These are phyloP conservation scores for Toxotes chatareus DNA, from an alignment of 2,113 vertebrate species.

Conservation along the genomic window DNA sequence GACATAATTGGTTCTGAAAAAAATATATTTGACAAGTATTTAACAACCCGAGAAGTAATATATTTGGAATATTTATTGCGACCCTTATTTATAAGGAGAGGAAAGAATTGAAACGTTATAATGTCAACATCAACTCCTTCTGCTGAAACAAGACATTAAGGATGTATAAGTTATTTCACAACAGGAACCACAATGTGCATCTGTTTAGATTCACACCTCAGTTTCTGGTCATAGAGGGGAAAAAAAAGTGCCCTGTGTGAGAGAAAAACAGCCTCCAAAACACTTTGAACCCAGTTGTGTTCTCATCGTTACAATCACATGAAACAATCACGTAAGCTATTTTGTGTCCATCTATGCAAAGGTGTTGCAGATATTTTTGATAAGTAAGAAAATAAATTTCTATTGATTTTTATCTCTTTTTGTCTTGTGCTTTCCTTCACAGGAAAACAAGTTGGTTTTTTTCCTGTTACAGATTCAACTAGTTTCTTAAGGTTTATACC, in stretches of 20 bases:
- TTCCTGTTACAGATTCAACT: no score
- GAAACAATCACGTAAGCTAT: conserved; percentile 59
- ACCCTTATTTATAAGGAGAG: conserved; percentile 54
- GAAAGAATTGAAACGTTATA: conserved; percentile 9
- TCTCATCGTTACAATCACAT: conserved; percentile 57
- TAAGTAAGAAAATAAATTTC: conserved; percentile 79
- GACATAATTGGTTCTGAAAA: conserved; percentile 49
- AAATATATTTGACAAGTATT: conserved; percentile 59
- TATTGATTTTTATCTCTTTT: conserved; percentile 70
- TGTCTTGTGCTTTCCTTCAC: not conserved
- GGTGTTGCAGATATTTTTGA: conserved; percentile 80
- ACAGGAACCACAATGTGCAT: conserved; percentile 16
- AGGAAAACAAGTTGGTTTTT: no score
- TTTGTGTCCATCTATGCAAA: conserved; percentile 83
- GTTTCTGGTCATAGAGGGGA: not conserved
- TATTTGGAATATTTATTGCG: conserved; percentile 84
- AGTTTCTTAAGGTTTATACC: no score
- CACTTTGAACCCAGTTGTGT: not conserved
- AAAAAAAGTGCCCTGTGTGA: not conserved
- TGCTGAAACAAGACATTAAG: conserved; percentile 3
- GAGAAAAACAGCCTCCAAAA: not conserved
- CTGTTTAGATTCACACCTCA: conserved; percentile 2
- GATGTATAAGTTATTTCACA: conserved; percentile 39
- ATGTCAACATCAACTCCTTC: not conserved
- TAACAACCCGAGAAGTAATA: conserved; percentile 76